Percentiles rank a stretch among this genome's conserved stretches.
These are phyloP conservation scores for Lateolabrax maculatus DNA, from an alignment of 2,797 vertebrate species.

Conservation along the genomic window DNA sequence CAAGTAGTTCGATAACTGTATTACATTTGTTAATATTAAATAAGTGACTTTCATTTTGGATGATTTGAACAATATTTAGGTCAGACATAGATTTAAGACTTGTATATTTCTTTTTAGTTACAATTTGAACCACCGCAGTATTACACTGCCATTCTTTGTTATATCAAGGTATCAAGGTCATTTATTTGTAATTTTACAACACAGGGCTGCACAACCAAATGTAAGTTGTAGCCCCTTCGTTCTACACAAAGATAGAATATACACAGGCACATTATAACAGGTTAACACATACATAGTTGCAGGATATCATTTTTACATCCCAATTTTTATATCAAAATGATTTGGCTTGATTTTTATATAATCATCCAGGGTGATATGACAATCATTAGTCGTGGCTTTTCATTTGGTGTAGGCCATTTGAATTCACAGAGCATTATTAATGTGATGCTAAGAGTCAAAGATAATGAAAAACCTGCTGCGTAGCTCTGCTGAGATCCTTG, in stretches of 20 bases:
- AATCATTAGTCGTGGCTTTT: constrained; percentile 37
- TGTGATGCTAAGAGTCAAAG: constrained; percentile 51
- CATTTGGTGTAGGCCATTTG: constrained; percentile 36
- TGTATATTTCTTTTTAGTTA: no score
- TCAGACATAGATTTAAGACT: not conserved
- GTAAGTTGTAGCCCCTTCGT: no score
- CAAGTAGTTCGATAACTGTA: not conserved
- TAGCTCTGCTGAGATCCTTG: constrained; percentile 53
- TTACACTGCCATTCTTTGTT: not conserved
- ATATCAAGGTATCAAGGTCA: not conserved
- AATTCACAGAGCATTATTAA: constrained; percentile 49
- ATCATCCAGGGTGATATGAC: constrained; percentile 5
- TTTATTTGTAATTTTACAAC: no score
- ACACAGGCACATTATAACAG: constrained; percentile 8
- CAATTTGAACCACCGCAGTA: not conserved
- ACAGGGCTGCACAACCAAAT: no score
- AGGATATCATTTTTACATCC: not conserved
- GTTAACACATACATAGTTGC: not conserved
- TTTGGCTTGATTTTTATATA: no score
- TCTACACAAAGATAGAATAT: no score
- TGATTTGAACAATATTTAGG: not conserved
- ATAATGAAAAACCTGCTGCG: constrained; percentile 69
- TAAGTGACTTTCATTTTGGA: not conserved
- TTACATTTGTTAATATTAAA: not conserved
- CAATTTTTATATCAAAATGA: no score